phyloP scores from a whole-genome alignment of 2,888 invertebrate genomes.

The Tenthredo livida region DNA sequence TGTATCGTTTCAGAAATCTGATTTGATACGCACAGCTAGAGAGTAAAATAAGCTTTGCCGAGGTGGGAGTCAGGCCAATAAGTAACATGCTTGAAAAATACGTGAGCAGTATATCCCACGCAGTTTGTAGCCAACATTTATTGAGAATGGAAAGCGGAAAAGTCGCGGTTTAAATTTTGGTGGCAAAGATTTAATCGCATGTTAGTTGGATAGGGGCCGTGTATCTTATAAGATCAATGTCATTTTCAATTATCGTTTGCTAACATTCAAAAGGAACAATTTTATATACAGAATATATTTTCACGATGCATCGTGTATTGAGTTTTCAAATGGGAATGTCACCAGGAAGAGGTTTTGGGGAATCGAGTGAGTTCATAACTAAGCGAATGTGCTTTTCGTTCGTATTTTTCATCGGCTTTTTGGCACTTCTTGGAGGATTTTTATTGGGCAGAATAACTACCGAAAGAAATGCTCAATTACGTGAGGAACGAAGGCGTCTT shows the following conservation, averaged over 20 bases:
- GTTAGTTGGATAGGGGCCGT: background rate
- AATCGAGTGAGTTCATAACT: slow-evolving; percentile 77
- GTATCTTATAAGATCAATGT: background rate
- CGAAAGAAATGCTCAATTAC: slow-evolving; percentile 72
- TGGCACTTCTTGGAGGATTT: slow-evolving; percentile 79
- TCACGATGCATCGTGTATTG: slow-evolving; percentile 77
- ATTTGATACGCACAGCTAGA: background rate
- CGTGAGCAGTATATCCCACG: background rate
- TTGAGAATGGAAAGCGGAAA: slow-evolving; percentile 22
- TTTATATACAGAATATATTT: background rate
- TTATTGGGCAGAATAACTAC: slow-evolving; percentile 78
- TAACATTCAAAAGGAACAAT: background rate
- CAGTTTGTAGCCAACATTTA: slow-evolving; percentile 41
- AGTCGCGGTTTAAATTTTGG: background rate
- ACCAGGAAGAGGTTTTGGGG: slow-evolving; percentile 69
- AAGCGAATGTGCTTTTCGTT: slow-evolving; percentile 79
- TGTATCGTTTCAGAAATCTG: background rate
- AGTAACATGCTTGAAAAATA: slow-evolving; percentile 27
- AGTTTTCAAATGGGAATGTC: slow-evolving; percentile 75
- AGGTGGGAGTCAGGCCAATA: slow-evolving; percentile 30
- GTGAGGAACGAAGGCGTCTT: slow-evolving; percentile 68
- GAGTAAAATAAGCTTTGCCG: slow-evolving; percentile 27
- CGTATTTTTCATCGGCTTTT: slow-evolving; percentile 78
- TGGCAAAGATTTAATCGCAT: slow-evolving; percentile 2
- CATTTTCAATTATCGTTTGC: background rate